Evolutionary conservation across 2,888 invertebrate species (phyloP).

Genomic region (Ochropleura leucogaster): DNA sequence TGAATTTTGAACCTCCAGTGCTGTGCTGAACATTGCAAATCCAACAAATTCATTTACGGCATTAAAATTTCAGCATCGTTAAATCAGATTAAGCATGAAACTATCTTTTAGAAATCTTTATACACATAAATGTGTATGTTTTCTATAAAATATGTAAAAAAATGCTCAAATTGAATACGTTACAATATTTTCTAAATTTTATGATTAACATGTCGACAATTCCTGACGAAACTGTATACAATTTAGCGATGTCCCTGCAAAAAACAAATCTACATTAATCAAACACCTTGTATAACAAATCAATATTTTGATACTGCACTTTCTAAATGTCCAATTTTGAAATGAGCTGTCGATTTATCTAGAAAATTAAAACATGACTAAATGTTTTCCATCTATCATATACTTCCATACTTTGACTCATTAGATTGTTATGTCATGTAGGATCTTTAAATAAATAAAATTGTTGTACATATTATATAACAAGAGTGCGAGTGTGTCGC

Average conservation of each 20-base stretch:
- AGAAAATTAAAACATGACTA: constrained; percentile 34
- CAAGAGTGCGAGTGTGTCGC: constrained; percentile 58
- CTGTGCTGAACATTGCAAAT: not conserved
- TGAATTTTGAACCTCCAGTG: not conserved
- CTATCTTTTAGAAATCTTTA: not conserved
- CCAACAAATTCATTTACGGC: not conserved
- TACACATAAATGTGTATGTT: not conserved
- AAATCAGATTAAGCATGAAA: not conserved
- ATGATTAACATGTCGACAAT: not conserved
- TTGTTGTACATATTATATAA: constrained; percentile 64
- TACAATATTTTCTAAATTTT: not conserved
- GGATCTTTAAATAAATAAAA: constrained; percentile 58
- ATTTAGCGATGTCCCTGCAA: not conserved
- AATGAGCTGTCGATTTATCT: constrained; percentile 40
- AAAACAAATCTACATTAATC: constrained; percentile 2
- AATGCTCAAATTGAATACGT: not conserved
- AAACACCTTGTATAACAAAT: constrained; percentile 52
- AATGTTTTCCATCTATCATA: constrained; percentile 46
- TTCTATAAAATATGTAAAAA: not conserved
- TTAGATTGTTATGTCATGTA: constrained; percentile 60
- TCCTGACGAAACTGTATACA: not conserved
- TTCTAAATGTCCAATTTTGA: constrained; percentile 56
- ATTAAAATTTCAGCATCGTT: not conserved
- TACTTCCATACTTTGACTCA: constrained; percentile 65
- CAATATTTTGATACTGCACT: constrained; percentile 64